Evolutionary conservation across 2,888 invertebrate genomes (phyloP).

Genomic region (Neuroscelio doddi): DNA sequence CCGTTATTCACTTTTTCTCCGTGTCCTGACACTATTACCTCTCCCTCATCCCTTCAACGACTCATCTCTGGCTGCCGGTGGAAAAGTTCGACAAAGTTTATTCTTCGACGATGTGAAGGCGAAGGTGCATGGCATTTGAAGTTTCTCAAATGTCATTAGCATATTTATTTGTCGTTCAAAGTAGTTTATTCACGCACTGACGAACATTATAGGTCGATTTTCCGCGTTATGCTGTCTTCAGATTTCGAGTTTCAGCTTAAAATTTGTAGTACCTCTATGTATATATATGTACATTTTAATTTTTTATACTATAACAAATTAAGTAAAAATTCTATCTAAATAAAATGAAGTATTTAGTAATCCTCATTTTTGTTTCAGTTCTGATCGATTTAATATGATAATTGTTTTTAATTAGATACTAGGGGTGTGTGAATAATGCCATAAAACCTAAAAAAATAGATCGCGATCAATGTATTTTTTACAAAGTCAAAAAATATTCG

Average conservation of each 20-base stretch:
- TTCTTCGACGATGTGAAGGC: slow-evolving; percentile 59
- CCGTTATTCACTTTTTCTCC: slow-evolving; percentile 40
- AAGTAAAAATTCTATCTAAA: too few relatives aligned
- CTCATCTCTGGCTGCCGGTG: slow-evolving; percentile 28
- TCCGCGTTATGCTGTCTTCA: slow-evolving; percentile 40
- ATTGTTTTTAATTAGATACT: too few relatives aligned
- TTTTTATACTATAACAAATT: too few relatives aligned
- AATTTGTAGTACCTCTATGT: slow-evolving; percentile 6
- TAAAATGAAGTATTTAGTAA: too few relatives aligned
- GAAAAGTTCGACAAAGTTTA: slow-evolving; percentile 64
- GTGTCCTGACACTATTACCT: slow-evolving; percentile 31
- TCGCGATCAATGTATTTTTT: too few relatives aligned
- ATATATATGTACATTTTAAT: too few relatives aligned
- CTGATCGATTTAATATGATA: too few relatives aligned
- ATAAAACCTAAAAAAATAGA: too few relatives aligned
- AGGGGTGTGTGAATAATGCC: too few relatives aligned
- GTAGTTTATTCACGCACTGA: slow-evolving; percentile 53
- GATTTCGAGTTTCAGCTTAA: slow-evolving; percentile 37
- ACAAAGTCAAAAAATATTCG: too few relatives aligned
- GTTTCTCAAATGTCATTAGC: slow-evolving; percentile 65
- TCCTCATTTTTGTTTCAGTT: too few relatives aligned
- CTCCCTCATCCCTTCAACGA: slow-evolving; percentile 29
- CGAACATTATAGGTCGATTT: slow-evolving; percentile 50
- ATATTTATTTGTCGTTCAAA: slow-evolving; percentile 68
- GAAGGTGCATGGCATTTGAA: slow-evolving; percentile 66